Evolutionary conservation across 2,888 invertebrate species (phyloP).

Genomic region (Eumerus sabulonum): DNA sequence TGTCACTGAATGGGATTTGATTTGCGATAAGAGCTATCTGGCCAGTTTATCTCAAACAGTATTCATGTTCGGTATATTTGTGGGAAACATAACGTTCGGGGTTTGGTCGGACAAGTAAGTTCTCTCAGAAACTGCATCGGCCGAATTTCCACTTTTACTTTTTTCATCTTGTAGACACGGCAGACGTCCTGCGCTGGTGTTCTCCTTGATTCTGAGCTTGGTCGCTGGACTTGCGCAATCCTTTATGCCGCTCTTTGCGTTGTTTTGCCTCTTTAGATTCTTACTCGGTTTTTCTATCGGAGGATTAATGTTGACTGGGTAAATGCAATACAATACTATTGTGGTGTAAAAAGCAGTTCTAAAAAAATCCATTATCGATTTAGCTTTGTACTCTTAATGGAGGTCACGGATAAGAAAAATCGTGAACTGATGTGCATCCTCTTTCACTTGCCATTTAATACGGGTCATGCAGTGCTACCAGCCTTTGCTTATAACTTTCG

Average conservation of each 20-base stretch:
- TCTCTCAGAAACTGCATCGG: background rate
- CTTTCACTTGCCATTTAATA: conserved; percentile 84
- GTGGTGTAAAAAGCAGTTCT: background rate
- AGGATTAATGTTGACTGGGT: conserved; percentile 86
- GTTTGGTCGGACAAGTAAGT: conserved; percentile 85
- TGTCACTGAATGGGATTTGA: conserved; percentile 86
- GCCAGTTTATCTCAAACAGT: conserved; percentile 86
- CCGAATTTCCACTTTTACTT: conserved; percentile 1
- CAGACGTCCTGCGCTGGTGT: conserved; percentile 84
- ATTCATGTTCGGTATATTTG: conserved; percentile 87
- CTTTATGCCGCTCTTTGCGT: conserved; percentile 83
- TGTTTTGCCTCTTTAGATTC: conserved; percentile 84
- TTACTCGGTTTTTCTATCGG: conserved; percentile 86
- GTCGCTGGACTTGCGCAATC: conserved; percentile 85
- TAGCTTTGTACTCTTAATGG: conserved; percentile 84
- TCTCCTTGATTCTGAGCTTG: conserved; percentile 85
- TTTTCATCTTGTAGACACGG: conserved; percentile 82
- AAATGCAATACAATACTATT: background rate
- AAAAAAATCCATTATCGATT: conserved; percentile 22
- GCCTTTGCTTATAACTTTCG: conserved; percentile 76
- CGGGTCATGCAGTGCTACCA: conserved; percentile 82
- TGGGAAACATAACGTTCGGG: conserved; percentile 87
- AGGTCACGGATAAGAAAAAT: conserved; percentile 80
- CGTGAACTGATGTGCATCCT: conserved; percentile 76
- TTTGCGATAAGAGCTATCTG: conserved; percentile 84